Evolutionary conservation across 2,888 invertebrate genomes (phyloP).

Genomic region (Dysmachus trigonus): DNA sequence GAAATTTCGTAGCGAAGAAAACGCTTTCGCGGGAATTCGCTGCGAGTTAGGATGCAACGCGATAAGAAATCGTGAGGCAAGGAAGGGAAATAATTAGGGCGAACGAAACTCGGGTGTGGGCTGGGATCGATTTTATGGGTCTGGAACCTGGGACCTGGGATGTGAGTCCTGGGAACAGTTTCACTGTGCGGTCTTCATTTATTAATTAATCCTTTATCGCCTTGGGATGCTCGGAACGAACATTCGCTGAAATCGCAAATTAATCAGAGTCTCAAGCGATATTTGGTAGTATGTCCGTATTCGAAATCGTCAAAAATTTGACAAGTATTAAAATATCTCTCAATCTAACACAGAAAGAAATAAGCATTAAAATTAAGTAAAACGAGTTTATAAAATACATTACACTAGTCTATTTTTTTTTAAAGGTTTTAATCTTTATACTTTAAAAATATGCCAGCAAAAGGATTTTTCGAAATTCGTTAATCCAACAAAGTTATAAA

Average conservation of each 20-base stretch:
- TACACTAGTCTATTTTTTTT: no score
- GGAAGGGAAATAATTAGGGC: conserved; percentile 18
- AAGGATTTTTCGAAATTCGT: no score
- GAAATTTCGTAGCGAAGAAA: background rate
- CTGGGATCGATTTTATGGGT: background rate
- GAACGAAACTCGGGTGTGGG: conserved; percentile 3
- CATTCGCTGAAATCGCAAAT: background rate
- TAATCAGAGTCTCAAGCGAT: background rate
- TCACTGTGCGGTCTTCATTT: background rate
- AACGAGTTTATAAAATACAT: no score
- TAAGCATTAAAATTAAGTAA: no score
- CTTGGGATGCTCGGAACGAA: background rate
- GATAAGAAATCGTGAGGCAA: conserved; percentile 24
- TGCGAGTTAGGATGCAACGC: background rate
- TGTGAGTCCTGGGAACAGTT: background rate
- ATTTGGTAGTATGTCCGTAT: background rate
- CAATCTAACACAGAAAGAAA: background rate
- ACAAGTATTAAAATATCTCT: background rate
- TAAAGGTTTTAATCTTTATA: no score
- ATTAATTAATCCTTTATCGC: background rate
- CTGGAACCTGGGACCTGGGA: background rate
- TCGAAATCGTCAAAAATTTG: background rate
- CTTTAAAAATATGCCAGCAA: no score
- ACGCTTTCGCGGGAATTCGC: background rate
- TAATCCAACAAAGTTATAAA: no score